Base-by-base conservation (phyloP, 35 echinoderm and acorn worm species). In the Amphiura filiformis region DNA sequence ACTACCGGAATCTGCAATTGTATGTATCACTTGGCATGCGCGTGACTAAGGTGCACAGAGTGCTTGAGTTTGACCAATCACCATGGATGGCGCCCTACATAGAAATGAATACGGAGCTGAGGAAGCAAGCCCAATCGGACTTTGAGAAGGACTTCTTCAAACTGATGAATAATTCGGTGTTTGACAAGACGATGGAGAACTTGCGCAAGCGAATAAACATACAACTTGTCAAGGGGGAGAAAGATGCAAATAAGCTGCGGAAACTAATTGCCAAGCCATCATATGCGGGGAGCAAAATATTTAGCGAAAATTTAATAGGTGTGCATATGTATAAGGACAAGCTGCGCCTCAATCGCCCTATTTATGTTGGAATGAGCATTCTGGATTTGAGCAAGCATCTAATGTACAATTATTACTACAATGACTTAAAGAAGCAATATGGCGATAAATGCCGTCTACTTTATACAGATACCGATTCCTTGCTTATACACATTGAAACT, bases 91-190 rank as follows among this genome's bases (percentile, higher is more conserved):
- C 18, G 31, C 49, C 47, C 31, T 86, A 75, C 32, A 86, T 86
- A 33, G 32, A 76, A n/a, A 30, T 76, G 31, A 76, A 86, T 13
- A 75, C 84, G 18, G 52, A 86, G 30, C 18, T 64, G 22, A 33
- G 52, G 52, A 76, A 56, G 0, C 5, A 18, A 31, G 13, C 61
- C 32, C 31, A 33, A 1, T 76, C 15, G 23, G 52, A 26, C 1
- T 86, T 86, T 13, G 52, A 86, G 36, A 64, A 86, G 52, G 84
- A 86, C 36, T 76, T 86, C 34, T 86, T 36, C 56, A 75, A 75
- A 34, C 84, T 86, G 13, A 86, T 86, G 84, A 86, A 86, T 76
- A 76, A 75, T n/a, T 76, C 84, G 20, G 47, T 75, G 0, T 86
- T 36, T 35, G 65, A 31, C 0, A 86, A 86, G 36, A 75, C 52